These are phyloP conservation scores for Esox masquinongy DNA, from an alignment of 2,797 vertebrate genomes.

Conservation along the genomic window DNA sequence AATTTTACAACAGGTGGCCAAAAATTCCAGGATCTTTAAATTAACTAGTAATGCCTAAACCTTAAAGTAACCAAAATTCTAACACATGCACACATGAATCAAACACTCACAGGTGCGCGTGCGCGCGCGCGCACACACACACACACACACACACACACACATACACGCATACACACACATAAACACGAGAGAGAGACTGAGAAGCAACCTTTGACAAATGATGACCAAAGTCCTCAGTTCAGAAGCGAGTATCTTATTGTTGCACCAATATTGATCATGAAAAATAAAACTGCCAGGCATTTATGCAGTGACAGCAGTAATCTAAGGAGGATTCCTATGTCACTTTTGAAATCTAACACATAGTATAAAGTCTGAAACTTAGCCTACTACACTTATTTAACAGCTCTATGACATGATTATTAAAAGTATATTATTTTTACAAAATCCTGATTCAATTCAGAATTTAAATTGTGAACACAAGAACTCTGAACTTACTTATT, in stretches of 20 bases:
- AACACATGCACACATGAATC: background rate
- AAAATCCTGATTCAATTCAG: background rate
- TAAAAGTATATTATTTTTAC: no score
- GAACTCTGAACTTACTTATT: background rate
- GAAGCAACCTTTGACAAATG: background rate
- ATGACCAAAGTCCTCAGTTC: background rate
- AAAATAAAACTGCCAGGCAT: background rate
- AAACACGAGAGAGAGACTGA: background rate
- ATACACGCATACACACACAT: background rate
- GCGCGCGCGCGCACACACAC: background rate
- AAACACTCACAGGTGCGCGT: background rate
- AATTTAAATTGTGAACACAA: background rate
- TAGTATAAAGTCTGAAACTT: background rate
- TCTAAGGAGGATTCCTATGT: background rate
- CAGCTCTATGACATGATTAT: background rate
- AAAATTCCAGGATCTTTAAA: no score
- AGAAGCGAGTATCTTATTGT: background rate
- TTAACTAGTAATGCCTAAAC: no score
- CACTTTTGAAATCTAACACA: background rate
- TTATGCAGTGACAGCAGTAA: background rate
- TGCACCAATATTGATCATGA: background rate
- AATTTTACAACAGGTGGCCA: no score
- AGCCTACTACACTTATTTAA: background rate
- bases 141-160: constrained; percentile 2
- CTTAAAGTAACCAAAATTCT: no score